A percentile compares a stretch with the other conserved stretches of the same genome.
Conservation (phyloP, 2,797 vertebrate genomes). For the Sebastes umbrosus region DNA sequence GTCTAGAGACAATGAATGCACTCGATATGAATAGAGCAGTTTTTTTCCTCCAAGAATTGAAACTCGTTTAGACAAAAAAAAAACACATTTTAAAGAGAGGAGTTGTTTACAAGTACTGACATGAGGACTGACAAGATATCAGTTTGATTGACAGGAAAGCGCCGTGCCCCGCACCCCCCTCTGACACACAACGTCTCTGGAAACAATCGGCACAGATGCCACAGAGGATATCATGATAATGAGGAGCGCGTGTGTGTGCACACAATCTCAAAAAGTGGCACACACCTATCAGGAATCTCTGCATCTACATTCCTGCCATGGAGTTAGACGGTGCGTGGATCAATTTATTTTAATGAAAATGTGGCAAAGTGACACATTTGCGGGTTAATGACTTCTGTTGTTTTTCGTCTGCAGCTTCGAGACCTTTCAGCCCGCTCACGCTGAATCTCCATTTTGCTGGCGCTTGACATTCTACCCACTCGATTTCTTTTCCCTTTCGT, state of each 20-base stretch:
- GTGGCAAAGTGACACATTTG: conserved; percentile 23
- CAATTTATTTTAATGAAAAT: conserved; percentile 23
- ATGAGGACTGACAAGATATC: conserved; percentile 2
- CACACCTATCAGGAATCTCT: not conserved
- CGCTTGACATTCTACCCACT: conserved; percentile 34
- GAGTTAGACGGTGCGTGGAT: not conserved
- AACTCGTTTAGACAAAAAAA: not conserved
- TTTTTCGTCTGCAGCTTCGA: conserved; percentile 10
- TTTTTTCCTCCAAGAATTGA: not conserved
- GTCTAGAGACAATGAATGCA: not conserved
- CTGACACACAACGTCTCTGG: conserved; percentile 6
- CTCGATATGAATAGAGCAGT: not conserved
- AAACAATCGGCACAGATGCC: conserved; percentile 14
- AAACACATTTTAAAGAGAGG: not conserved
- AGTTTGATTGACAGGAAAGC: conserved; percentile 31
- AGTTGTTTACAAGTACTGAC: conserved; percentile 1
- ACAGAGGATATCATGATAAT: conserved; percentile 37
- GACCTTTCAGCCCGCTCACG: conserved; percentile 7
- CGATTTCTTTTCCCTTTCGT: conserved; percentile 7
- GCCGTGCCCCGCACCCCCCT: not conserved
- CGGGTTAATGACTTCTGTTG: conserved; percentile 16
- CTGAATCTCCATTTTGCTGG: conserved; percentile 17
- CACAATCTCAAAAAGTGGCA: not conserved
- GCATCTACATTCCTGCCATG: not conserved
- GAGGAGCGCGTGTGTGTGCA: conserved; percentile 8